phyloP scores from a whole-genome alignment of 2,797 vertebrate genomes.

The Rhadinocentrus ornatus region DNA sequence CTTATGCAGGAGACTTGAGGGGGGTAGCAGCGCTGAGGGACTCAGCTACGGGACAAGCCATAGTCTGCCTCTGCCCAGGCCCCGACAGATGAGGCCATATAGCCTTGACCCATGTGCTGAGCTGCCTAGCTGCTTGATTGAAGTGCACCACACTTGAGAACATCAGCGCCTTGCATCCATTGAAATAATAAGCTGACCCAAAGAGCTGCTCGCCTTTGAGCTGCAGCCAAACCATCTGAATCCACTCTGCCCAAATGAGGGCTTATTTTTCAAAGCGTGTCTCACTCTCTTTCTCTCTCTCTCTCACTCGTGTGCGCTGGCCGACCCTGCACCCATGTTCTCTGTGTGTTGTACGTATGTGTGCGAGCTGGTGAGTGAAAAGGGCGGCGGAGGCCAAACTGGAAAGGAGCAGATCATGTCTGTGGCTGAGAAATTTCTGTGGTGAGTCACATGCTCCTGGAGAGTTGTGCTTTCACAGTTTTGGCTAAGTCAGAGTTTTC shows the following conservation, averaged over 20 bases:
- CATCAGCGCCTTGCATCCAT: constrained; percentile 81
- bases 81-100: constrained; percentile 54
- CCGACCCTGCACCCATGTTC: constrained; percentile 70
- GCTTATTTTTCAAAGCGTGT: constrained; percentile 85
- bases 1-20: constrained; percentile 20
- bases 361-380: constrained; percentile 46
- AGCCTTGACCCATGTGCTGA: constrained; percentile 75
- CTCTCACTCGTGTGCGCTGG: constrained; percentile 67
- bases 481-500: constrained; percentile 44
- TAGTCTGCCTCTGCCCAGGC: constrained; percentile 34
- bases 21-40: neutral
- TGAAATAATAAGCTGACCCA: constrained; percentile 85
- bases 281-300: constrained; percentile 32
- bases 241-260: constrained; percentile 87
- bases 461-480: constrained; percentile 60
- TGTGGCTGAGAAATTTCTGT: constrained; percentile 68
- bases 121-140: constrained; percentile 75
- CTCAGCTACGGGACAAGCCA: constrained; percentile 34
- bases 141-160: constrained; percentile 83
- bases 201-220: constrained; percentile 82
- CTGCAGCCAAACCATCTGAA: constrained; percentile 86
- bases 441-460: constrained; percentile 77
- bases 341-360: constrained; percentile 44
- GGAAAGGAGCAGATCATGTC: constrained; percentile 68
- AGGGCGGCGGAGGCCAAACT: constrained; percentile 46